phyloP scores from a whole-genome alignment of 2,888 invertebrate species.

The Caenorhabditis sp. region DNA sequence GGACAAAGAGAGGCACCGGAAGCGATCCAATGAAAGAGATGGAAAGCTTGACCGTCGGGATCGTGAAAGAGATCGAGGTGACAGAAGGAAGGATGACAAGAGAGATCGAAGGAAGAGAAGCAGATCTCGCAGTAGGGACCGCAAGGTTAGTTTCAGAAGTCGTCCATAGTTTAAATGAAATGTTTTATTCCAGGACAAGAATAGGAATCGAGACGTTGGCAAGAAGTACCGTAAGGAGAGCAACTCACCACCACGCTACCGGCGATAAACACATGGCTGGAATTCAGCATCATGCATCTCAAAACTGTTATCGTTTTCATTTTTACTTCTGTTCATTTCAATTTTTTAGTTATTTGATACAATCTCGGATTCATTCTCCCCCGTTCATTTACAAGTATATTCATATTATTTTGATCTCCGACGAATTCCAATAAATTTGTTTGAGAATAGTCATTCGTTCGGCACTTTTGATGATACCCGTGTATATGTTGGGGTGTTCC shows the following conservation, averaged over 20 bases:
- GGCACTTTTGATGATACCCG: constrained; percentile 34
- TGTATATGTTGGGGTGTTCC: constrained; percentile 23
- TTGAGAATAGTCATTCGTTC: constrained; percentile 22
- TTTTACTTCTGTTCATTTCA: constrained; percentile 6
- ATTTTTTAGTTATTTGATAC: constrained; percentile 16
- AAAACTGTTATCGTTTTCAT: constrained; percentile 38
- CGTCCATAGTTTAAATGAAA: background rate
- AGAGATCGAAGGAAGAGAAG: constrained; percentile 51
- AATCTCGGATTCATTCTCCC: constrained; percentile 26
- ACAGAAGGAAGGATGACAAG: constrained; percentile 50
- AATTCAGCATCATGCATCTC: background rate
- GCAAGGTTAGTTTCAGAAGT: constrained; percentile 25
- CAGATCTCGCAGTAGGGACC: constrained; percentile 52
- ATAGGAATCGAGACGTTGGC: constrained; percentile 64
- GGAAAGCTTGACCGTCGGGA: constrained; percentile 45
- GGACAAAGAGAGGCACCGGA: constrained; percentile 47
- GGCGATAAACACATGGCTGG: constrained; percentile 6
- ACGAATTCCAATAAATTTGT: constrained; percentile 37
- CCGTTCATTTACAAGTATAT: background rate
- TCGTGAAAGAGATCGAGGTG: constrained; percentile 40
- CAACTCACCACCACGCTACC: constrained; percentile 48
- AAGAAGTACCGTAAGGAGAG: constrained; percentile 54
- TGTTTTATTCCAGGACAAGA: constrained; percentile 51
- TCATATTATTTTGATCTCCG: background rate
- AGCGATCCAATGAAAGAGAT: constrained; percentile 49